A percentile compares a stretch with the other conserved stretches of the same genome.
phyloP scores from a whole-genome alignment of 2,113 vertebrate species.

The Brachyhypopomus gauderio region DNA sequence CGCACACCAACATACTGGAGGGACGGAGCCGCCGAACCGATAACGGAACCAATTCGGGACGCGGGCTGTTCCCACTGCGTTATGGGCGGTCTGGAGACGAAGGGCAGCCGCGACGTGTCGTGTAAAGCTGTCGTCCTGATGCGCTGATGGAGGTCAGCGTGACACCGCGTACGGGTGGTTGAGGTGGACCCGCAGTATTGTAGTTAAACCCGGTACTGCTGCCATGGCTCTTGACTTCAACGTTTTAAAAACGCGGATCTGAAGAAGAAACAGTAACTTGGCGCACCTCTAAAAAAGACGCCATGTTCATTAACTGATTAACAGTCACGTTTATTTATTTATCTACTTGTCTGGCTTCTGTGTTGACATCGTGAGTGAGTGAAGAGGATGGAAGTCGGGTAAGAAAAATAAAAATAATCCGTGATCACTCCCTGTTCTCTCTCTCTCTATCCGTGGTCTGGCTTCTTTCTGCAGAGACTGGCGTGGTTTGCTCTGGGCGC shows the following conservation, averaged over 20 bases:
- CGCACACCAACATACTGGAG: slow-evolving; percentile 26
- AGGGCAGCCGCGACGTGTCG: not conserved
- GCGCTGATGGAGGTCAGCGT: slow-evolving; percentile 20
- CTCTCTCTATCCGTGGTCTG: too few relatives aligned
- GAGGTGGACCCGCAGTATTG: slow-evolving; percentile 20
- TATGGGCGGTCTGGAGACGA: too few relatives aligned
- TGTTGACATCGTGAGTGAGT: not conserved
- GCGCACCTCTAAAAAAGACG: too few relatives aligned
- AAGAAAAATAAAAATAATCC: not conserved
- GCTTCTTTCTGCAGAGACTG: slow-evolving; percentile 4
- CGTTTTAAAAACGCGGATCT: not conserved
- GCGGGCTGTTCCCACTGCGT: not conserved
- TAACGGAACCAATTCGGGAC: slow-evolving; percentile 2
- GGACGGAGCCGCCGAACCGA: slow-evolving; percentile 26
- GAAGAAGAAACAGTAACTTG: not conserved
- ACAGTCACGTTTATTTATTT: not conserved
- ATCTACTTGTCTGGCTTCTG: not conserved
- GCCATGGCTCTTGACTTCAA: slow-evolving; percentile 23
- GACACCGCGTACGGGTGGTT: not conserved
- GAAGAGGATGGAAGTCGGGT: not conserved
- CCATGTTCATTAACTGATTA: not conserved
- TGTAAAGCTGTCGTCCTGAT: not conserved
- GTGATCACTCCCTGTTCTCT: too few relatives aligned
- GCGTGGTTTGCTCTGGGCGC: slow-evolving; percentile 23
- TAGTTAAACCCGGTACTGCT: slow-evolving; percentile 26